Evolutionary conservation across 2,113 vertebrate species (phyloP), one percentile per base, ranked within the genome.

Genomic region (Festucalex cinctus): DNA sequence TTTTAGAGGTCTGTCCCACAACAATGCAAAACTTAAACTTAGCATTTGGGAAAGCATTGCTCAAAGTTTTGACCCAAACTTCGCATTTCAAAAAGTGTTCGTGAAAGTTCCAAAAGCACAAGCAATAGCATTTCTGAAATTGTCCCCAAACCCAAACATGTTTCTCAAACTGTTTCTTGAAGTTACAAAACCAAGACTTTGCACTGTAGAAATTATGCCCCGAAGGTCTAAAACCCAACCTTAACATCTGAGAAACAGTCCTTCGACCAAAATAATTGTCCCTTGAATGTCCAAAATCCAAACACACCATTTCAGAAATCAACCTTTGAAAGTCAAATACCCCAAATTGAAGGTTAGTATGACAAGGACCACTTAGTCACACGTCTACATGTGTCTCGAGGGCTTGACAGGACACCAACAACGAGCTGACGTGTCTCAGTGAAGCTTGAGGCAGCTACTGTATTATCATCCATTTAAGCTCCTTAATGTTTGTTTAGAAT

Each of bases 391-490:
- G 58, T 68, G 48, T 60, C 28, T 68, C 58, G 35, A 65, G 69
- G 54, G 80, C 65, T 68, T 76, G 82, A 82, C 69, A 75, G 70
- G 77, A 77, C 63, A 75, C 69, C 77, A 82, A 78, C 59, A 68
- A 63, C 36, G 54, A 51, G 56, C 63, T 58, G 74, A 66, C 56
- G 64, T 66, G 65, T 58, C 44, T 74, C 9, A 19, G 69, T 63
- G 68, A 65, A 46, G 76, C 66, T 77, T 26, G 63, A 74, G 56
- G 53, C 39, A 37, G 68, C 76, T 49, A 78, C 65, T 73, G 60
- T 75, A 67, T 78, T 69, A 87, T 82, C 83, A 80, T 76, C 66
- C 76, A 73, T 83, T 82, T 63, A 77, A 66, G 61, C 61, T 69
- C 28, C 70, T 76, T 54, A 65, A 36, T 63, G 17, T 68, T 71